phyloP scores from a whole-genome alignment of 2,797 vertebrate genomes.

The Epinephelus awoara region DNA sequence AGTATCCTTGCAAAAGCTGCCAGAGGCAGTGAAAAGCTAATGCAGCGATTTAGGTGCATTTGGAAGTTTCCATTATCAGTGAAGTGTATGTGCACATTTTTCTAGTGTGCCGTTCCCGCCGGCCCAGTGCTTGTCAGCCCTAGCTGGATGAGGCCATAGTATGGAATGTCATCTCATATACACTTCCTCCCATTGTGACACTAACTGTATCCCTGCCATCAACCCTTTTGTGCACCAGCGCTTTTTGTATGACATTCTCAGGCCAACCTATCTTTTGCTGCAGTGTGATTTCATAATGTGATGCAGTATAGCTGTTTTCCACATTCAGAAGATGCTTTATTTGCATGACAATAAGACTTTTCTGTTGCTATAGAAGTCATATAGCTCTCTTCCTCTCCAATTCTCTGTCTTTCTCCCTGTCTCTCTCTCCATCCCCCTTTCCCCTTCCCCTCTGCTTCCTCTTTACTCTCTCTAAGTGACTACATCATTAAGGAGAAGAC shows the following conservation, averaged over 20 bases:
- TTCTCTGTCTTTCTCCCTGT: conserved; percentile 28
- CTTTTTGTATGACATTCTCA: conserved; percentile 67
- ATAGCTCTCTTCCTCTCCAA: conserved; percentile 38
- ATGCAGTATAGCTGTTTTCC: conserved; percentile 69
- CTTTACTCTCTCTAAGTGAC: conserved; percentile 85
- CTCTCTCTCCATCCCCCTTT: conserved; percentile 24
- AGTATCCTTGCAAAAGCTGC: conserved; percentile 60
- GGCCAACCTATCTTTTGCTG: conserved; percentile 70
- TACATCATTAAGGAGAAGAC: conserved; percentile 99
- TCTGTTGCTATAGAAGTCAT: conserved; percentile 53
- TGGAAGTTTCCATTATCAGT: conserved; percentile 69
- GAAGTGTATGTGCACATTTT: conserved; percentile 68
- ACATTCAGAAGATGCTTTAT: conserved; percentile 65
- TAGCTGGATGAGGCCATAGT: conserved; percentile 61
- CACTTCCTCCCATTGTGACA: conserved; percentile 64
- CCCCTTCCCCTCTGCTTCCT: conserved; percentile 31
- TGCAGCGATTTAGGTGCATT: conserved; percentile 69
- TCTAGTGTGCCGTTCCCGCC: conserved; percentile 39
- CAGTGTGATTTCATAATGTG: conserved; percentile 76
- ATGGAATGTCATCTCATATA: conserved; percentile 61
- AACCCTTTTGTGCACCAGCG: conserved; percentile 52
- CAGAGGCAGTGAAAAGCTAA: conserved; percentile 66
- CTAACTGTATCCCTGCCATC: conserved; percentile 65
- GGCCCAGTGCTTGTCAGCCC: conserved; percentile 55
- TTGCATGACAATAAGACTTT: conserved; percentile 71